Evolutionary conservation across 2,888 invertebrate species (phyloP).

Genomic region (Chirona hameri): DNA sequence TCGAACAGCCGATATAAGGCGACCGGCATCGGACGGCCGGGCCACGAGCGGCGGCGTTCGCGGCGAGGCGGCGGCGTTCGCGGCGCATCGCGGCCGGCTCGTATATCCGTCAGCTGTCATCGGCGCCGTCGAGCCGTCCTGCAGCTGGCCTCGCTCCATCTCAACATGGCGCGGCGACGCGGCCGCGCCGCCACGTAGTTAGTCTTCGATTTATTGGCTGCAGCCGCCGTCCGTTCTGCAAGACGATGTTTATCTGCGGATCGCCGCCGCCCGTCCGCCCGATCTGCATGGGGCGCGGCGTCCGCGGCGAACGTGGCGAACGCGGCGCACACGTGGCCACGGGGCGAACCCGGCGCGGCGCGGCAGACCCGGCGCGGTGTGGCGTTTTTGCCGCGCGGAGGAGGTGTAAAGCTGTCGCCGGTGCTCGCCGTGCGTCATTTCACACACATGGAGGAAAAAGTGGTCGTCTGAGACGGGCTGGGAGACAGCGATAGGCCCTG

Average conservation of each 20-base stretch:
- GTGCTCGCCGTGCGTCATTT: not conserved
- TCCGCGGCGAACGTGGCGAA: too few relatives aligned
- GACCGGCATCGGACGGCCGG: not conserved
- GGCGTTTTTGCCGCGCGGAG: not conserved
- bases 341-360: not conserved
- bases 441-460: not conserved
- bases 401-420: not conserved
- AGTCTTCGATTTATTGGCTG: not conserved
- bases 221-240: not conserved
- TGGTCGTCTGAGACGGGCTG: too few relatives aligned
- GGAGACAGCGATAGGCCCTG: too few relatives aligned
- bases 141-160: not conserved
- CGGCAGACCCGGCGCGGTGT: not conserved
- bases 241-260: constrained; percentile 24
- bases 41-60: not conserved
- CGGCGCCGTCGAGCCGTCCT: not conserved
- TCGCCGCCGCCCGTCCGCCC: not conserved
- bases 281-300: too few relatives aligned
- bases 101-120: not conserved
- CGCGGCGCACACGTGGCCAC: not conserved
- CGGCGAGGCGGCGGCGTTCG: not conserved
- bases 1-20: not conserved
- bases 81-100: not conserved
- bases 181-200: not conserved
- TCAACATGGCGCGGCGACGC: not conserved